Percentiles rank a stretch among this genome's conserved stretches.
Conservation (phyloP, 37 sponge, comb jelly and placozoan genomes). For the Spongilla lacustris region DNA sequence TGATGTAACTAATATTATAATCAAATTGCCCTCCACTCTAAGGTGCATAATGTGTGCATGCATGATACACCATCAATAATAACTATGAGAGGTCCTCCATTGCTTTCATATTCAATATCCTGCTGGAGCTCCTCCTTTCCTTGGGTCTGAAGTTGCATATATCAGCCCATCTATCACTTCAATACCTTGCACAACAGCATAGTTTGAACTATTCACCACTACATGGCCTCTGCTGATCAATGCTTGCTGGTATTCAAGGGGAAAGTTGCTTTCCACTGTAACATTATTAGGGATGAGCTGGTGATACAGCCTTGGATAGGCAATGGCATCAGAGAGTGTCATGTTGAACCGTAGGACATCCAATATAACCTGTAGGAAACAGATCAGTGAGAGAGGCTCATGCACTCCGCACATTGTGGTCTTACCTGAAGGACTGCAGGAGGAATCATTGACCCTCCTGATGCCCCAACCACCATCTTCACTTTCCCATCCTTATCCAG, state of each 20-base stretch:
- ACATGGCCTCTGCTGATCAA: conserved; percentile 50
- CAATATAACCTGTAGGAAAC: conserved; percentile 54
- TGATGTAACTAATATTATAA: too few species aligned
- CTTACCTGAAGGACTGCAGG: conserved; percentile 70
- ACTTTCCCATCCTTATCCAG: conserved; percentile 41
- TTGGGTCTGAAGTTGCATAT: conserved; percentile 70
- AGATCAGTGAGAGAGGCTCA: not conserved
- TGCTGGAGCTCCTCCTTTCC: conserved; percentile 83
- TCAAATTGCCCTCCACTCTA: too few species aligned
- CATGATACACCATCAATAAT: too few species aligned
- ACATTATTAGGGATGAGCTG: conserved; percentile 76
- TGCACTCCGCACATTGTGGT: not conserved
- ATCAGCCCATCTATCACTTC: conserved; percentile 26
- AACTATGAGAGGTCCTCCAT: too few species aligned
- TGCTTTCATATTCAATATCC: conserved; percentile 55
- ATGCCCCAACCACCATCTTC: conserved; percentile 85
- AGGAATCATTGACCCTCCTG: conserved; percentile 88
- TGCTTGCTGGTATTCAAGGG: conserved; percentile 14
- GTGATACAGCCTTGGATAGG: conserved; percentile 68
- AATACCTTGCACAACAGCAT: conserved; percentile 77
- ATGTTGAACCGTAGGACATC: conserved; percentile 55
- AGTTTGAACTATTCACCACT: not conserved
- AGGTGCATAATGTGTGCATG: too few species aligned
- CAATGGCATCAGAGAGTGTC: conserved; percentile 57
- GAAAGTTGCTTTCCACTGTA: conserved; percentile 55